Evolutionary conservation across 1,140 invertebrate species (phyloP), one percentile per base, ranked within the genome.

Genomic region (Chironomus striatipennis): DNA sequence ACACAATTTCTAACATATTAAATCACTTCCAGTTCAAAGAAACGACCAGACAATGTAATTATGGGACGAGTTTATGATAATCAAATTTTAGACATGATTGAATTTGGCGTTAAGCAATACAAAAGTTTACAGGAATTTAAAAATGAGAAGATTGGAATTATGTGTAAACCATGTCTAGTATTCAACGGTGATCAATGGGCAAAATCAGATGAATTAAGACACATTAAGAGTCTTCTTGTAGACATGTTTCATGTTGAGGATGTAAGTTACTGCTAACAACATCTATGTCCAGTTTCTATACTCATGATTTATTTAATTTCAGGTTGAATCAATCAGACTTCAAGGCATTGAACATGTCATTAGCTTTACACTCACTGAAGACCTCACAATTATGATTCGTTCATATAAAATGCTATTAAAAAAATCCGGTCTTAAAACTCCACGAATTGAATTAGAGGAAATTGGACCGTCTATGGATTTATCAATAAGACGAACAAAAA

Each of bases 181-280:
- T 98, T 99, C 79, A 90, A 94, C 84, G 98, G 98, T n/a, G 91
- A 96, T 75, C 84, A 89, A 15, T 99, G 97, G 90, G 91, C 97
- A 42, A 86, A 89, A 76, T 90, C 90, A 76, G 86, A 91, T 73
- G 92, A 96, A 75, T 87, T 93, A 74, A 88, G 88, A 76, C 87
- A 94, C 77, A 84, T 99, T 7, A 95, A 96, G 79, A 98, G 93
- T 81, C 80, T 99, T 17, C 87, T 99, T 75, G 86, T 91, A 78
- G 97, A 99, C 84, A 95, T 97, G 84, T 99, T 99, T 81, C 89
- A 95, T 77, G 90, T 95, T 74, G 93, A 96, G 80, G 86, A 88
- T 77, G 86, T 85, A 78, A 75, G 47, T 67, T 74, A 34, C 7
- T 15, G 64, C 20, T n/a, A n/a, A n/a, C n/a, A n/a, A n/a, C n/a